phyloP scores from a whole-genome alignment of 2,888 invertebrate genomes.

The Nemotelus nigrinus region DNA sequence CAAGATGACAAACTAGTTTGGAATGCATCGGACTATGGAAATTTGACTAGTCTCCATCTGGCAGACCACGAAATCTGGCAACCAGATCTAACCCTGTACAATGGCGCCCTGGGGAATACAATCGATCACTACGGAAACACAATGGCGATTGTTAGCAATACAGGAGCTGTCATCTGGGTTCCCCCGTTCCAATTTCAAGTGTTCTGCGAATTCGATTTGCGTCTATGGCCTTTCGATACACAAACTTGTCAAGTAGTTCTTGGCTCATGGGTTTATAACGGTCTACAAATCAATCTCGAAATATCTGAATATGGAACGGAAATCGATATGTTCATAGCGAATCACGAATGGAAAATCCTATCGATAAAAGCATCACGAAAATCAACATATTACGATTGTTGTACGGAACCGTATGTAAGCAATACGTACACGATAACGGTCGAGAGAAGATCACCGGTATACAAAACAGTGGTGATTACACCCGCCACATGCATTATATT shows the following conservation, averaged over 20 bases:
- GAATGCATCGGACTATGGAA: conserved; percentile 75
- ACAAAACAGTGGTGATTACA: conserved; percentile 71
- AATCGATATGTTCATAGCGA: conserved; percentile 57
- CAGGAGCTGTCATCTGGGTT: conserved; percentile 72
- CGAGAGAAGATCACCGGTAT: conserved; percentile 69
- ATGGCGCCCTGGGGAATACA: conserved; percentile 72
- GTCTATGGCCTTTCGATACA: conserved; percentile 79
- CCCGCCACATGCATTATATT: conserved; percentile 72
- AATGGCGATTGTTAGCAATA: conserved; percentile 64
- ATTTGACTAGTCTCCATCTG: conserved; percentile 70
- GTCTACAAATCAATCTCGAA: conserved; percentile 69
- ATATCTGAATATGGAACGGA: conserved; percentile 52
- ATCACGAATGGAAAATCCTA: conserved; percentile 64
- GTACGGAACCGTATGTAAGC: conserved; percentile 68
- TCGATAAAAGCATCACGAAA: conserved; percentile 61
- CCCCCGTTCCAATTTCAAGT: conserved; percentile 75
- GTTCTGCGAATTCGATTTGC: conserved; percentile 73
- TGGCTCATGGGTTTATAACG: conserved; percentile 77
- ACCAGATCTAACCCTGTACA: conserved; percentile 79
- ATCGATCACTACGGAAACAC: conserved; percentile 71
- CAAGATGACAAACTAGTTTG: conserved; percentile 77
- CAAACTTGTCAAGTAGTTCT: conserved; percentile 75
- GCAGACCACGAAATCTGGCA: conserved; percentile 80
- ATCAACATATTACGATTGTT: conserved; percentile 66
- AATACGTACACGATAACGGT: conserved; percentile 67